phyloP scores from a whole-genome alignment of 2,888 invertebrate genomes.

The Epinotia brunnichana region DNA sequence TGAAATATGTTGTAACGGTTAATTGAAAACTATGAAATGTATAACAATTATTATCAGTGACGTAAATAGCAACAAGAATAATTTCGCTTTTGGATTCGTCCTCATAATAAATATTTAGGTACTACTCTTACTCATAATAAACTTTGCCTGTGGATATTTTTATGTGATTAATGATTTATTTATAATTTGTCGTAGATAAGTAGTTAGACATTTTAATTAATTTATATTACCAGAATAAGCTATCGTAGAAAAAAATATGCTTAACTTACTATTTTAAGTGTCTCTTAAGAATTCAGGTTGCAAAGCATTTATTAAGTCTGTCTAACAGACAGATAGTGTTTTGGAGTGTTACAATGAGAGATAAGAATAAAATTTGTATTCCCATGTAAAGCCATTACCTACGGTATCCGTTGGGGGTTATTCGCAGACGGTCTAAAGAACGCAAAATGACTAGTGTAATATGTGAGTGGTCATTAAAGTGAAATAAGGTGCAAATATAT shows the following conservation, averaged over 20 bases:
- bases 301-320: background rate
- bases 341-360: too few species aligned
- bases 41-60: background rate
- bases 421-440: too few species aligned
- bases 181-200: constrained; percentile 14
- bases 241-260: background rate
- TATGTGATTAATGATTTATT: constrained; percentile 33
- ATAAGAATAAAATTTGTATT: too few species aligned
- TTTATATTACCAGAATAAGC: constrained; percentile 36
- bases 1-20: too few species aligned
- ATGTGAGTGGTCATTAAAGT: too few species aligned
- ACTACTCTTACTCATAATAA: constrained; percentile 4
- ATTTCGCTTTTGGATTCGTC: background rate
- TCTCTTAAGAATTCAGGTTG: background rate
- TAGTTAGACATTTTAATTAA: constrained; percentile 39
- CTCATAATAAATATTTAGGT: background rate
- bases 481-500: too few species aligned
- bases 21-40: background rate
- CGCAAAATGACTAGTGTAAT: too few species aligned
- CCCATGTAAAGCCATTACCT: too few species aligned
- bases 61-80: background rate
- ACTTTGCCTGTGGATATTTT: constrained; percentile 20
- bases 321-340: too few species aligned
- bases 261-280: too few species aligned
- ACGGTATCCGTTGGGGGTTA: too few species aligned